Percentiles rank a stretch among this genome's conserved stretches.
These are phyloP conservation scores for Neodontobutis hainanensis DNA, from an alignment of 2,113 vertebrate genomes.

Conservation along the genomic window DNA sequence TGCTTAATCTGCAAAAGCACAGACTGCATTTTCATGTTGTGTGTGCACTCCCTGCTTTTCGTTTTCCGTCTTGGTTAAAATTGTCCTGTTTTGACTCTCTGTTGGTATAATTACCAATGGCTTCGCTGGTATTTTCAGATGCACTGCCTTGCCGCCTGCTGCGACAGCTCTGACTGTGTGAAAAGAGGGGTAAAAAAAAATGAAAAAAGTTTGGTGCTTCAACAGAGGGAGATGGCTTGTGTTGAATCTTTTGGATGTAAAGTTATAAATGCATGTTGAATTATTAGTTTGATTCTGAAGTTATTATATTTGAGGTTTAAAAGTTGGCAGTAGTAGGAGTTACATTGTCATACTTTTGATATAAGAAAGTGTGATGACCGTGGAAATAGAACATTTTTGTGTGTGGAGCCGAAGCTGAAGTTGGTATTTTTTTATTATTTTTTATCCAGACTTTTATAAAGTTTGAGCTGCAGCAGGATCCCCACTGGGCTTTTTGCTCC, in stretches of 20 bases:
- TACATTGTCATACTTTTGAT: background rate
- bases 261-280: constrained; percentile 23
- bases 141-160: constrained; percentile 37
- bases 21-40: constrained; percentile 24
- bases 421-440: background rate
- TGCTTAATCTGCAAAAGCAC: constrained; percentile 7
- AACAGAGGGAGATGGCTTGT: constrained; percentile 15
- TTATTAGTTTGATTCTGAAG: background rate
- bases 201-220: constrained; percentile 23
- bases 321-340: background rate
- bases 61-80: constrained; percentile 17
- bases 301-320: background rate
- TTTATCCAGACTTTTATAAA: constrained; percentile 31
- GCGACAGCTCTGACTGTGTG: constrained; percentile 34
- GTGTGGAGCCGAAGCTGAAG: constrained; percentile 6
- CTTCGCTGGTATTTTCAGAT: constrained; percentile 50
- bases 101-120: constrained; percentile 27
- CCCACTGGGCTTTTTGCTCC: constrained; percentile 40
- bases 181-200: background rate
- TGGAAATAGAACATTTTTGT: background rate
- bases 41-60: constrained; percentile 4
- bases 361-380: background rate
- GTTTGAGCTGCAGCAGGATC: constrained; percentile 37
- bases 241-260: constrained; percentile 34
- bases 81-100: constrained; percentile 14